These are phyloP conservation scores for Mesorhabditis sp. DNA, from an alignment of 2,888 invertebrate species.

Conservation along the genomic window DNA sequence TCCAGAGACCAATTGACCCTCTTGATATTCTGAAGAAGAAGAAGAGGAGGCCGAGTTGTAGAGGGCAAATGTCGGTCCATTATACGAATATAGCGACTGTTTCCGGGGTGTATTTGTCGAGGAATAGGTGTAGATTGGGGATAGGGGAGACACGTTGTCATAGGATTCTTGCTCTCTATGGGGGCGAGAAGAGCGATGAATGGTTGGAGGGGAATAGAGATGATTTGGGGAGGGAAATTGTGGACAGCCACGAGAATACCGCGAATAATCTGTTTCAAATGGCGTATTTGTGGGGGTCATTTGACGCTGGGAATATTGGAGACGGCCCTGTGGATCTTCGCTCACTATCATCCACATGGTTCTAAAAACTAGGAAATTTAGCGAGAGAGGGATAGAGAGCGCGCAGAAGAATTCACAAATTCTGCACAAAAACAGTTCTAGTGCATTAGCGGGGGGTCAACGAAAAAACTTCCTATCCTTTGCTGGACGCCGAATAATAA, in stretches of 20 bases:
- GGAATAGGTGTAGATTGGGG: constrained; percentile 9
- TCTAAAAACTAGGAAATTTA: background rate
- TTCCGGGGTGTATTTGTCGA: background rate
- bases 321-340: constrained; percentile 35
- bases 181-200: background rate
- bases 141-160: constrained; percentile 29
- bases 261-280: background rate
- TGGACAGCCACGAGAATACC: background rate
- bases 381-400: too few species aligned
- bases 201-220: background rate
- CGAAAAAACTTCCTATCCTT: too few species aligned
- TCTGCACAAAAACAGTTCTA: too few species aligned
- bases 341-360: constrained; percentile 38
- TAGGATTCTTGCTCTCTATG: constrained; percentile 21
- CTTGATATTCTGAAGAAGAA: constrained; percentile 31
- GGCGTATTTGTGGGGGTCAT: constrained; percentile 11
- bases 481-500: too few species aligned
- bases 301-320: constrained; percentile 33
- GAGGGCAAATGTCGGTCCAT: background rate
- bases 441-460: too few species aligned
- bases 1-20: background rate
- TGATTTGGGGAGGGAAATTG: background rate
- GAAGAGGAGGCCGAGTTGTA: constrained; percentile 22
- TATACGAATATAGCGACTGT: constrained; percentile 9
- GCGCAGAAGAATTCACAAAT: too few species aligned